Evolutionary conservation across 2,888 invertebrate species (phyloP).

Genomic region (Rotaria socialis): DNA sequence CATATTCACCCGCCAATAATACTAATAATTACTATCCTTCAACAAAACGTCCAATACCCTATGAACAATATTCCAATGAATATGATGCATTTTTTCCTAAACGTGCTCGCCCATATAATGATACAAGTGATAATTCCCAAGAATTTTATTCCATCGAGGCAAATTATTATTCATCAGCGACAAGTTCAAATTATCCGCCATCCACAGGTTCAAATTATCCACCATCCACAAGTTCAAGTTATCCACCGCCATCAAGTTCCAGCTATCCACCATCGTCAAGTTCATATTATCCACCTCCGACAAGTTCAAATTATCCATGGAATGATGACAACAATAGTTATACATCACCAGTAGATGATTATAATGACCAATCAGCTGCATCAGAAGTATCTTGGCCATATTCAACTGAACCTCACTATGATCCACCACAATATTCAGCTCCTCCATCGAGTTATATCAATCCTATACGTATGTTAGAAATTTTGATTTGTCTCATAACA

Average conservation of each 20-base stretch:
- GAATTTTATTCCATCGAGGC: background rate
- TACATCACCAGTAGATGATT: no score
- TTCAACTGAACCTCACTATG: background rate
- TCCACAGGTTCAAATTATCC: no score
- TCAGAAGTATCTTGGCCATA: background rate
- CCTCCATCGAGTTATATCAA: background rate
- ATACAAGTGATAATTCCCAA: background rate
- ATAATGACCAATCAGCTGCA: background rate
- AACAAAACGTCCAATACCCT: background rate
- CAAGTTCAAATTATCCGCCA: no score
- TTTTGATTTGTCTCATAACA: no score
- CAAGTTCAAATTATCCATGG: no score
- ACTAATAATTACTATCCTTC: no score
- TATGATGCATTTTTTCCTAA: slow-evolving; percentile 32
- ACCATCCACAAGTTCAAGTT: no score
- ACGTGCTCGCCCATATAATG: background rate
- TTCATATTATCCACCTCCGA: background rate
- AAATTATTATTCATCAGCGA: background rate
- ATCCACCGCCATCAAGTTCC: no score
- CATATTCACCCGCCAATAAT: no score
- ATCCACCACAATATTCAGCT: background rate
- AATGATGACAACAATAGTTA: no score
- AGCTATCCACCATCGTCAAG: no score
- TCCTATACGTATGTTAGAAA: no score
- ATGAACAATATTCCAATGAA: slow-evolving; percentile 7